A percentile compares a stretch with the other conserved stretches of the same genome.
These are phyloP conservation scores for human (Homo sapiens) DNA, from an alignment of 2,113 vertebrate genomes.

Conservation along the genomic window GRCh38 chr4:85113501-85114000, in stretches of 20 bases:
- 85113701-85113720: background rate
- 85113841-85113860: background rate
- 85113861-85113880: background rate
- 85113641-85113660: background rate
- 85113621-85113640: background rate
- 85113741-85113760: background rate
- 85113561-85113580: background rate
- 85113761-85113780: background rate
- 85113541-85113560: conserved; percentile 23
- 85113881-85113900: background rate
- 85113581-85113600: background rate
- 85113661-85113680: background rate
- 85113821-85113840: background rate
- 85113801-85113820: background rate
- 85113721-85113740: background rate
- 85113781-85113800: background rate
- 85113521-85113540: conserved; percentile 22
- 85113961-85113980: background rate
- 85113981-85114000: background rate
- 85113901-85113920: background rate
- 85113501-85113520: background rate
- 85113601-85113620: background rate
- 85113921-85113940: background rate
- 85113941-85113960: background rate
- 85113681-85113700: background rate